Evolutionary conservation across 2,113 vertebrate genomes (phyloP), one percentile per base, ranked within the genome.

Genomic region (Genyomyrus donnyi): DNA sequence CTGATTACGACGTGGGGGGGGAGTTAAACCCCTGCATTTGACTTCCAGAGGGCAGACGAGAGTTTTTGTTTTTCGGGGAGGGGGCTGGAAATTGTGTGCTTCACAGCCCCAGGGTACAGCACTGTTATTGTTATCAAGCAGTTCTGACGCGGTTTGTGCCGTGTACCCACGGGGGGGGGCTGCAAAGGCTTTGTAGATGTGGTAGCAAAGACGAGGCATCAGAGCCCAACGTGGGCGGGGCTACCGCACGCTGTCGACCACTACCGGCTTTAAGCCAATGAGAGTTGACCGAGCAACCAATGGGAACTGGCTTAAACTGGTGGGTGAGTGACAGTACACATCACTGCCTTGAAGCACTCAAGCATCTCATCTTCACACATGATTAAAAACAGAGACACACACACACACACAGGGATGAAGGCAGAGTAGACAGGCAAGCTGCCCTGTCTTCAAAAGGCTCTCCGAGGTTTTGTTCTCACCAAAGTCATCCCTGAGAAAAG

Each of bases 371-470:
- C 90, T 91, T 86, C 77, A 27, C 88, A 66, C 52, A 92, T 35
- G 83, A 70, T 49, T 93, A 90, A 94, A 91, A 92, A 92, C 93
- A 87, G 27, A 88, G 8, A 83, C 45, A 80, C 31, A 91, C 49
- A 84, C n/a, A 91, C n/a, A 42, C 52, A 70, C 80, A 66, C 62
- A 70, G n/a, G 11, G 62, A 31, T 70, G n/a, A 70, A 49, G 15
- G 53, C 88, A 90, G 74, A 52, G 88, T 8, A 52, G 49, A 19
- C 24, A 53, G 5, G 50, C 31, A 53, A 87, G 85, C 85, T 52
- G 85, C 50, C 31, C 17, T 15, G 15, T 35, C 85, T 53, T 87
- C 85, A 87, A 87, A 56, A 48, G n/a, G 48, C 50, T 27, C 19
- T 31, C 31, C 11, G 48, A 50, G 13, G 85, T 50, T 52, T 86